Evolutionary conservation across 2,113 vertebrate species (phyloP).

Genomic region (Tupaia chinensis): DNA sequence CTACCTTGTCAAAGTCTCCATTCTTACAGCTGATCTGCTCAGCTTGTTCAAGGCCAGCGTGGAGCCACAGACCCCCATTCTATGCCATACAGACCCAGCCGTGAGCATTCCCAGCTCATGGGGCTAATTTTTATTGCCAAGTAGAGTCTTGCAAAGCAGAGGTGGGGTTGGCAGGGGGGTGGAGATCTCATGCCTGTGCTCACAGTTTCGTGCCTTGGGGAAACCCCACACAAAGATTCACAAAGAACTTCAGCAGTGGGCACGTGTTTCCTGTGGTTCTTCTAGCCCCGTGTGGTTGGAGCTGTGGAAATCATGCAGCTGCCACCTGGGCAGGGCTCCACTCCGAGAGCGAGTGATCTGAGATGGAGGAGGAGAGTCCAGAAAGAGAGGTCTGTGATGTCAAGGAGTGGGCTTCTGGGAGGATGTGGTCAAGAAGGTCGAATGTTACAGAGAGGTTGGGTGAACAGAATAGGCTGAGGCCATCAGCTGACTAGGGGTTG

Average conservation of each 20-base stretch:
- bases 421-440: not conserved
- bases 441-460: not conserved
- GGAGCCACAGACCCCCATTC: not conserved
- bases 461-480: not conserved
- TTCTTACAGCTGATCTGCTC: not conserved
- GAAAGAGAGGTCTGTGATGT: not conserved
- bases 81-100: not conserved
- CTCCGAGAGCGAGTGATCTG: not conserved
- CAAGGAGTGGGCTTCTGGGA: not conserved
- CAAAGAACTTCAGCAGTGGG: not conserved
- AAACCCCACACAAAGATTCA: fast-evolving
- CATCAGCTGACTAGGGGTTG: not conserved
- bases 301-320: not conserved
- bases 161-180: not conserved
- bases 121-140: not conserved
- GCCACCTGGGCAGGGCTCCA: not conserved
- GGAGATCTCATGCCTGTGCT: not conserved
- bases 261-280: not conserved
- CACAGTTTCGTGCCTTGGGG: not conserved
- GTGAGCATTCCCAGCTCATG: not conserved
- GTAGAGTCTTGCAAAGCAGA: not conserved
- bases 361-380: not conserved
- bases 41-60: fast-evolving
- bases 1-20: not conserved
- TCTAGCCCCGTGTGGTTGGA: not conserved